Evolutionary conservation across 1,140 invertebrate genomes (phyloP).

Genomic region (Diplogasteroides magnus): DNA sequence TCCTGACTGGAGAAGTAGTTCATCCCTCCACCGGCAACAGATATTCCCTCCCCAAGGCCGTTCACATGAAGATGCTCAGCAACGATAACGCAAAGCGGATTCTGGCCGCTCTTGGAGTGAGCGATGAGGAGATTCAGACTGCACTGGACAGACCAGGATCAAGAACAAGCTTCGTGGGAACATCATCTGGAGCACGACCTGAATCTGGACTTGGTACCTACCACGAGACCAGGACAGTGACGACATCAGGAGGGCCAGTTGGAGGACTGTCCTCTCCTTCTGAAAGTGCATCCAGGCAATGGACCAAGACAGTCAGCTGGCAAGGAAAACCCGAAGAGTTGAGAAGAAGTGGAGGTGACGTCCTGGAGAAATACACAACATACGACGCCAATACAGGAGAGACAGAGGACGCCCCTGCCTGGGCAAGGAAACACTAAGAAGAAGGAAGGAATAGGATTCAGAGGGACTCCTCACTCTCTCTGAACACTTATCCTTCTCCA

Average conservation of each 20-base stretch:
- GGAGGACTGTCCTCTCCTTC: constrained; percentile 10
- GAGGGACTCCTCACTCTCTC: background rate
- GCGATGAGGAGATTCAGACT: constrained; percentile 32
- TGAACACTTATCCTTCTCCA: too few relatives aligned
- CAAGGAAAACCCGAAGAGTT: constrained; percentile 37
- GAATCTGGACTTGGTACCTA: constrained; percentile 1
- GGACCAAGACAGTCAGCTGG: constrained; percentile 40
- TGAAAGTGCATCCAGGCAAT: constrained; percentile 6
- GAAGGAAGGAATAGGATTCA: too few relatives aligned
- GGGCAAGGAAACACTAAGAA: constrained; percentile 22
- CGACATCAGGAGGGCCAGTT: background rate
- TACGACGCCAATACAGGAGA: constrained; percentile 14
- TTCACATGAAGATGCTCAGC: constrained; percentile 51
- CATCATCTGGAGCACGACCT: background rate
- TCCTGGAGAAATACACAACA: constrained; percentile 25
- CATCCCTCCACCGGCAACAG: constrained; percentile 41
- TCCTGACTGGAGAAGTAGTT: constrained; percentile 43
- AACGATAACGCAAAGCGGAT: constrained; percentile 38
- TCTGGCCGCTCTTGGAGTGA: constrained; percentile 40
- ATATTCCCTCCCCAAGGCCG: constrained; percentile 46
- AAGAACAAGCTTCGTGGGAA: background rate
- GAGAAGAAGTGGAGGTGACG: constrained; percentile 24
- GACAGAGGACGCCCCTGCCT: constrained; percentile 20
- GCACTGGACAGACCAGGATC: constrained; percentile 6
- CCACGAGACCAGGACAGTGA: background rate